A percentile compares a stretch with the other conserved stretches of the same genome.
These are phyloP conservation scores for Coracias cyanogaster DNA, from an alignment of 2,797 vertebrate species.

Conservation along the genomic window DNA sequence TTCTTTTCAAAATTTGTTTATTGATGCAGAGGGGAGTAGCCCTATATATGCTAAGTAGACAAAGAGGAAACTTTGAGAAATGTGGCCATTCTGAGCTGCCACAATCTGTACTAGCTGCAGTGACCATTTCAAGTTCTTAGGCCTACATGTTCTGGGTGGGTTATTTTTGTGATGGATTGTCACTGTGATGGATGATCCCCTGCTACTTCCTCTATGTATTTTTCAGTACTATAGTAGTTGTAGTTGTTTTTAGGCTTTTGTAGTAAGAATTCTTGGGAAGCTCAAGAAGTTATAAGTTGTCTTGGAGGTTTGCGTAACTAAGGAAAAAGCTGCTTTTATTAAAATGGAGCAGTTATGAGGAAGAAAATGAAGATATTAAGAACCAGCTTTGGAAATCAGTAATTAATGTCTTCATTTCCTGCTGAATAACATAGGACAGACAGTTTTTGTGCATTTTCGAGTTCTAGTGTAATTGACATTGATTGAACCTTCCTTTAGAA, in stretches of 20 bases:
- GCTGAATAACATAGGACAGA: not conserved
- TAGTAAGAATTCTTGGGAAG: not conserved
- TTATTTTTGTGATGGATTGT: conserved; percentile 57
- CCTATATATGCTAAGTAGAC: not conserved
- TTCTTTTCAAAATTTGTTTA: conserved; percentile 56
- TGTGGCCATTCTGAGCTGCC: not conserved
- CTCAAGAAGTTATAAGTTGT: not conserved
- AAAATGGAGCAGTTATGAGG: not conserved
- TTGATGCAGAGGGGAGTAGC: not conserved
- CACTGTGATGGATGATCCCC: conserved; percentile 22
- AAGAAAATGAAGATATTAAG: not conserved
- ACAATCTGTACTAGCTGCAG: not conserved
- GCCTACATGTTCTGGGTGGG: conserved; percentile 29
- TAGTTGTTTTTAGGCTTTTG: not conserved
- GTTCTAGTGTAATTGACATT: not conserved
- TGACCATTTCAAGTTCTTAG: conserved; percentile 18
- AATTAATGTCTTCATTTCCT: not conserved
- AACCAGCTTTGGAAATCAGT: not conserved
- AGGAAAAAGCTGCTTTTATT: not conserved
- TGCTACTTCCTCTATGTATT: not conserved
- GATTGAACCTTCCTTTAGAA: not conserved
- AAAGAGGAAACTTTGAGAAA: not conserved
- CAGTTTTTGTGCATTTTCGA: not conserved
- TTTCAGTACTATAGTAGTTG: not conserved
- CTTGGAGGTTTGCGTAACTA: not conserved